Evolutionary conservation across 1,140 invertebrate genomes (phyloP).

Genomic region (Bombus pyrosoma): DNA sequence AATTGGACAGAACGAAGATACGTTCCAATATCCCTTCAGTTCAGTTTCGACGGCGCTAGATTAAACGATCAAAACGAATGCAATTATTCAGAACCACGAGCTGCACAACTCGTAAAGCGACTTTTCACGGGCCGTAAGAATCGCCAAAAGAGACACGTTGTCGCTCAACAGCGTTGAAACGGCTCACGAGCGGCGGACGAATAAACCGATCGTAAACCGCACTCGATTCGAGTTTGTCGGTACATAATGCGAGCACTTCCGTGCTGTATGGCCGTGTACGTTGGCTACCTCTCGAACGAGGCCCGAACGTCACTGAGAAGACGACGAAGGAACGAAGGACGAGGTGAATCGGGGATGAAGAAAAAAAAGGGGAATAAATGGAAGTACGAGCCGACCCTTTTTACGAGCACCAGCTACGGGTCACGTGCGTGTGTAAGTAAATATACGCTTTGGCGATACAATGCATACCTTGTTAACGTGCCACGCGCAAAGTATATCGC

Average conservation of each 20-base stretch:
- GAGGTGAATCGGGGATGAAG: neutral
- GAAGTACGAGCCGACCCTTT: conserved; percentile 28
- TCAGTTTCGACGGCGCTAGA: neutral
- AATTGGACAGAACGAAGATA: too few relatives aligned
- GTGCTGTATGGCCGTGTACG: conserved; percentile 35
- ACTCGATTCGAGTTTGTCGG: conserved; percentile 72
- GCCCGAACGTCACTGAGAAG: neutral
- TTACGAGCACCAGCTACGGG: conserved; percentile 54
- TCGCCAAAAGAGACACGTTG: conserved; percentile 48
- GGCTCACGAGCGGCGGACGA: conserved; percentile 51
- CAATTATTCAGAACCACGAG: neutral
- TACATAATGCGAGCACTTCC: conserved; percentile 63
- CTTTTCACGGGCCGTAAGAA: conserved; percentile 30
- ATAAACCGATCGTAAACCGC: conserved; percentile 73
- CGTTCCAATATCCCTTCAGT: neutral
- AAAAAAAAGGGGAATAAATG: neutral
- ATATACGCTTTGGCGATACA: conserved; percentile 71
- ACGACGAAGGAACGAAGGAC: neutral
- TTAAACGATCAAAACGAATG: neutral
- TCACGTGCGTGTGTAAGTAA: conserved; percentile 49
- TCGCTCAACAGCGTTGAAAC: neutral
- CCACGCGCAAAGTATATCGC: conserved; percentile 17
- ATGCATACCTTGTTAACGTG: conserved; percentile 70
- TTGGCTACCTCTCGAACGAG: conserved; percentile 38
- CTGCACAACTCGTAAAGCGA: neutral